Base-by-base conservation (phyloP, 2,113 vertebrate species). In the Arizona elegans region DNA sequence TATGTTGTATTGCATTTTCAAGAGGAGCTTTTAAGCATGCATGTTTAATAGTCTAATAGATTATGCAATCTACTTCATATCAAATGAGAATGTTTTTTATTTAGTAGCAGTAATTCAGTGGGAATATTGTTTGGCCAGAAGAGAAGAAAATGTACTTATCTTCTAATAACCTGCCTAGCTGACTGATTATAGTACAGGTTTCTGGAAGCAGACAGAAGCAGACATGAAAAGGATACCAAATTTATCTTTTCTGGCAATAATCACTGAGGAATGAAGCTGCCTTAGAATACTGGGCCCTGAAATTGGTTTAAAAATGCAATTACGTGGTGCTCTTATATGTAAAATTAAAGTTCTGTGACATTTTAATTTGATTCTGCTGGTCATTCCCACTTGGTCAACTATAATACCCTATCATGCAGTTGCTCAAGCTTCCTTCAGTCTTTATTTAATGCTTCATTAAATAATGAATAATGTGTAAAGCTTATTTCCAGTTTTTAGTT, bases 111-210 rank as follows among this genome's bases (percentile, higher is more conserved):
- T 52, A 95, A 93, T 94, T 93, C 92, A 92, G 54, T 95, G 6
- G 91, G 93, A 93, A 91, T 0, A 0, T 95, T 93, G 93, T 95
- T 96, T 93, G 92, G 92, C 89, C 96, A 75, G 7, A 50, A 55
- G 90, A 89, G 55, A 50, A 86, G 95, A 81, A 3, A 0, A 0
- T 86, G 56, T 29, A 24, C 43, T 96, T 95, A 86, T 93, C 93
- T 95, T 95, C 91, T 93, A 92, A 95, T 93, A 70, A 86, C 91
- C 89, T 95, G 94, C 93, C 92, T 92, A 70, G 62, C 93, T 96
- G 97, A 95, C 92, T 88, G 96, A 96, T 96, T 95, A 97, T 96
- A 95, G 94, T 96, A 92, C 95, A 97, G 93, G 95, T 97, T 96
- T 96, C 95, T 86, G 19, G 88, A 95, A 97, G 96, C 94, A 96